Percentiles rank a stretch among this genome's conserved stretches.
These are phyloP conservation scores for Cromileptes altivelis DNA, from an alignment of 2,113 vertebrate genomes.

Conservation along the genomic window DNA sequence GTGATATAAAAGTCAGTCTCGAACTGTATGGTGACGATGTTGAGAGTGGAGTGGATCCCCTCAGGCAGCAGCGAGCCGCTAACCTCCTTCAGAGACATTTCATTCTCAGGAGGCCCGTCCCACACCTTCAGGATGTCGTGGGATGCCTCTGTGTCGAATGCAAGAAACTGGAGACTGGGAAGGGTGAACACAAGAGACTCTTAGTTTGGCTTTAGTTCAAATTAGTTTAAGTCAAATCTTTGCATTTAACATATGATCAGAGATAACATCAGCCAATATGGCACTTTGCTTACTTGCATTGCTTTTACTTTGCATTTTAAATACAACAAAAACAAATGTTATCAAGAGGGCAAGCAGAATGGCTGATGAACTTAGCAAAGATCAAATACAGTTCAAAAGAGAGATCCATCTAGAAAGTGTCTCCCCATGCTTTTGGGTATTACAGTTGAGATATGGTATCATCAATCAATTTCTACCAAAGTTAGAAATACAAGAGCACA, in stretches of 20 bases:
- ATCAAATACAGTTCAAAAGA: slow-evolving; percentile 28
- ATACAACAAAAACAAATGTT: slow-evolving; percentile 13
- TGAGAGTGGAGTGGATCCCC: slow-evolving; percentile 97
- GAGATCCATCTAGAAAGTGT: slow-evolving; percentile 15
- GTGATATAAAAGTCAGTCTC: slow-evolving; percentile 99
- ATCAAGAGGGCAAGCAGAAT: background rate
- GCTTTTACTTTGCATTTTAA: background rate
- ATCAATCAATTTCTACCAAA: slow-evolving; percentile 56
- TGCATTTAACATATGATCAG: slow-evolving; percentile 12
- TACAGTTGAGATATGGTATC: slow-evolving; percentile 44
- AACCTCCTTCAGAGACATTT: slow-evolving; percentile 96
- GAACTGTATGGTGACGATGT: slow-evolving; percentile 96
- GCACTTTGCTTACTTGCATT: slow-evolving; percentile 1
- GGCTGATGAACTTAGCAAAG: slow-evolving; percentile 3
- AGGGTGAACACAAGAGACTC: background rate
- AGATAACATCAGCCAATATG: background rate
- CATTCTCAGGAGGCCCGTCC: slow-evolving; percentile 96
- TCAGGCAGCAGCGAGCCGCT: slow-evolving; percentile 97
- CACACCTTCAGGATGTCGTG: slow-evolving; percentile 98
- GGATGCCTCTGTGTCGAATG: slow-evolving; percentile 98
- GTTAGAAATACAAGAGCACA: slow-evolving; percentile 38
- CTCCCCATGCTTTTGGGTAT: slow-evolving; percentile 33
- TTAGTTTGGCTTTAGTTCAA: slow-evolving; percentile 19
- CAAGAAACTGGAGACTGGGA: slow-evolving; percentile 95
- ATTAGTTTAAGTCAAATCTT: background rate